Evolutionary conservation across 2,797 vertebrate species (phyloP).

Genomic region (Anabacerthia variegaticeps): DNA sequence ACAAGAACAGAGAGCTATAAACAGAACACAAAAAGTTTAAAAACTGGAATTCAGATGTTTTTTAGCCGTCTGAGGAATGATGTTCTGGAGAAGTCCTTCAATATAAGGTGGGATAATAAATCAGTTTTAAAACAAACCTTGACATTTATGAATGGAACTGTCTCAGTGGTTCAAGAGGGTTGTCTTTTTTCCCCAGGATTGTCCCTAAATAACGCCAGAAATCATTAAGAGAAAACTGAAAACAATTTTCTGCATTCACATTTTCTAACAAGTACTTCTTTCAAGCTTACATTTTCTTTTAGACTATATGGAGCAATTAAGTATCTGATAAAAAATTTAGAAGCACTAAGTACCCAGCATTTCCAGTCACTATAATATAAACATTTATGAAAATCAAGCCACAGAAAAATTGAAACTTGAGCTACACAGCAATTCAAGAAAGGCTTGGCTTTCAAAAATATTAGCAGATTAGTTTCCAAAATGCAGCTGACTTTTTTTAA

Average conservation of each 20-base stretch:
- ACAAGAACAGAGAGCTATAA: neutral
- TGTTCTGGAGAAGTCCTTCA: neutral
- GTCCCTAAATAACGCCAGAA: conserved; percentile 4
- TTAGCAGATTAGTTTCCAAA: neutral
- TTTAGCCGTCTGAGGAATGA: neutral
- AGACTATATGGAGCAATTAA: neutral
- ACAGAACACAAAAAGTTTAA: neutral
- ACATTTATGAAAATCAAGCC: neutral
- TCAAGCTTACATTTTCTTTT: neutral
- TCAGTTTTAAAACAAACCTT: neutral
- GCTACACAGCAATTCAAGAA: neutral
- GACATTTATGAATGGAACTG: neutral
- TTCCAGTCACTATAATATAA: neutral
- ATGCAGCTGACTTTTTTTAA: neutral
- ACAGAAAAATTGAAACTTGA: neutral
- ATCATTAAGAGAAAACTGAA: neutral
- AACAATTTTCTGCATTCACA: neutral
- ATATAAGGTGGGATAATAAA: neutral
- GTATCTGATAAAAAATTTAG: neutral
- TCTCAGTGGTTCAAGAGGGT: neutral
- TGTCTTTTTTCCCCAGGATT: neutral
- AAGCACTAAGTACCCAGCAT: neutral
- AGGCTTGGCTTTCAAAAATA: neutral
- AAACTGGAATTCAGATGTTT: neutral
- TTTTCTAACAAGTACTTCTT: neutral